phyloP scores from a whole-genome alignment of 2,888 invertebrate species.

The Hanleya hanleyi region DNA sequence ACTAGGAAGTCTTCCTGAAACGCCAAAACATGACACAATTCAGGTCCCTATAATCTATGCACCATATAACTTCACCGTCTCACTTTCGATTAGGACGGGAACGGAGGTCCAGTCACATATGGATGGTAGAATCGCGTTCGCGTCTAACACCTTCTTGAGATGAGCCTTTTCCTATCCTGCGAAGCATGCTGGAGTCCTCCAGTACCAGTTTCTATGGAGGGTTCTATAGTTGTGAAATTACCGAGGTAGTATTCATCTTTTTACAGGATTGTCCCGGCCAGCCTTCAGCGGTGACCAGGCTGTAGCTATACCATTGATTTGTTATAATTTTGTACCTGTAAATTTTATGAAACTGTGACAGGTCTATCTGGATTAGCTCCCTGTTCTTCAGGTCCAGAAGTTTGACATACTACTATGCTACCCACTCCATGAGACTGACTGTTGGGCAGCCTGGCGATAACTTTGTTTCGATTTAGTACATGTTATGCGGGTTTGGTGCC shows the following conservation, averaged over 20 bases:
- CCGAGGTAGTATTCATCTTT: constrained; percentile 27
- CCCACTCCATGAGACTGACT: too few relatives aligned
- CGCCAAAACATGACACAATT: constrained; percentile 23
- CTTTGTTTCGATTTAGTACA: constrained; percentile 13
- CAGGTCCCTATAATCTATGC: constrained; percentile 34
- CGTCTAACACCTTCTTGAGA: constrained; percentile 29
- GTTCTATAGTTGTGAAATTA: constrained; percentile 29
- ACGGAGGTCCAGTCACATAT: constrained; percentile 32
- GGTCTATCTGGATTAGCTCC: too few relatives aligned
- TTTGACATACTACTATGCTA: too few relatives aligned
- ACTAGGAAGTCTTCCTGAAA: constrained; percentile 9
- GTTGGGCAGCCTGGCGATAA: constrained; percentile 11
- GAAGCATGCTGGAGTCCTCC: constrained; percentile 32
- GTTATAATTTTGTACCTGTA: background rate
- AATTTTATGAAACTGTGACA: background rate
- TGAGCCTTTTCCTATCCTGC: constrained; percentile 33
- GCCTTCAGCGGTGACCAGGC: background rate
- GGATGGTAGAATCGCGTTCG: constrained; percentile 26
- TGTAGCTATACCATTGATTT: background rate
- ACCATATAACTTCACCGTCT: constrained; percentile 34
- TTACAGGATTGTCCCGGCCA: constrained; percentile 10
- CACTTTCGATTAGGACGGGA: constrained; percentile 34
- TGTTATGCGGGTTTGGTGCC: constrained; percentile 10
- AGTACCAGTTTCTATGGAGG: constrained; percentile 29
- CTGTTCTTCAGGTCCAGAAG: background rate